Evolutionary conservation across 2,888 invertebrate species (phyloP), one percentile per base, ranked within the genome.

Genomic region (Perizoma flavofasciatum): DNA sequence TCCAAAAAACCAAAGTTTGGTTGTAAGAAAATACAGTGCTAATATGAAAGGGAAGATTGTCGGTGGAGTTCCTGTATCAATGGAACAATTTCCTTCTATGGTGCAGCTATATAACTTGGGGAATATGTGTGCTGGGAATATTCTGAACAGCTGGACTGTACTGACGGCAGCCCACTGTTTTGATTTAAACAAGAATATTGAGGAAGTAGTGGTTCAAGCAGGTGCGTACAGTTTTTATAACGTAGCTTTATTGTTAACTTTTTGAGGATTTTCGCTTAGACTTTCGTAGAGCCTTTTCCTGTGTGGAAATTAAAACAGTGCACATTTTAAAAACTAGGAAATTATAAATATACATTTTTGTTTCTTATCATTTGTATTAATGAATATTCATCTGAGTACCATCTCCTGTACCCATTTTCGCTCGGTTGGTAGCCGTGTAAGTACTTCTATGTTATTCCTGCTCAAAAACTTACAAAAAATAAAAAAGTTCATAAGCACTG

Each of bases 81-180:
- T 86, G 10, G 74, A 78, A 9, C 58, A 54, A 1, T 83, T 75
- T 54, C 88, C 89, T 0, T 80, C 71, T 49, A 73, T 82, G 1
- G 81, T 77, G 0, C 79, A 85, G 59, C 75, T 89, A 49, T 83
- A 79, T 41, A 89, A 88, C 61, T 54, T 63, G 6, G 86, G 83
- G 0, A 61, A 77, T 0, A 62, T 88, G 41, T 89, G 89, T 60
- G 82, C 82, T 5, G 88, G 85, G 0, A 78, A 75, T 0, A 83
- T 89, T 6, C 5, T 89, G 2, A 82, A 82, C 49, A 84, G 82
- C 43, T 87, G 83, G 79, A 64, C 77, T 4, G 50, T 88, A 3
- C 63, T 88, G 11, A 86, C 89, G 0, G 79, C 88, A 0, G 89
- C 83, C 0, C 89, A 89, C 65, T 89, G 89, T 55, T 79, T 89